Percentiles rank a stretch among this genome's conserved stretches.
These are phyloP conservation scores for Lithophane semibrunnea DNA, from an alignment of 2,888 invertebrate genomes.

Conservation along the genomic window DNA sequence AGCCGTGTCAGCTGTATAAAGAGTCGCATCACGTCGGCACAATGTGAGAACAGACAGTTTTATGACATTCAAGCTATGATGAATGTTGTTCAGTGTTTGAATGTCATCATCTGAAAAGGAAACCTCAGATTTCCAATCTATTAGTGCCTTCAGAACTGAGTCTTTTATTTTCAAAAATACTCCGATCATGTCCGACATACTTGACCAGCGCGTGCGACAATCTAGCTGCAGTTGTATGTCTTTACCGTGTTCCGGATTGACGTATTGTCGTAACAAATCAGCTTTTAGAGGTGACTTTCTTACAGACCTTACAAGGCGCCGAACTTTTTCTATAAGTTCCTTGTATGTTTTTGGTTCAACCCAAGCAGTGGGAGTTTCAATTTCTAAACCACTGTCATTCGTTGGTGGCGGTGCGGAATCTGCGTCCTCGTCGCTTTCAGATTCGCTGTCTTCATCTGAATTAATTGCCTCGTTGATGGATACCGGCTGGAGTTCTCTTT, in stretches of 20 bases:
- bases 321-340: too few relatives aligned
- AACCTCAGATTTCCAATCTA: slow-evolving; percentile 2
- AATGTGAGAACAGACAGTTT: slow-evolving; percentile 4
- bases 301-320: not conserved
- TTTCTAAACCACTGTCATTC: not conserved
- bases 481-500: not conserved
- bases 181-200: slow-evolving; percentile 17
- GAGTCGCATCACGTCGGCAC: slow-evolving; percentile 3
- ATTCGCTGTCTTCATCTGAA: not conserved
- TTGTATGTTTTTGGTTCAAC: too few relatives aligned
- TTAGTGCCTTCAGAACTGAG: not conserved
- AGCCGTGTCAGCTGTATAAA: slow-evolving; percentile 1
- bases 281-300: slow-evolving; percentile 9
- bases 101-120: not conserved
- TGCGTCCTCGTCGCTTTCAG: not conserved
- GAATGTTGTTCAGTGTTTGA: not conserved
- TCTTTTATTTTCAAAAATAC: slow-evolving; percentile 19
- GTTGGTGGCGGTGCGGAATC: not conserved
- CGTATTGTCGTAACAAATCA: not conserved
- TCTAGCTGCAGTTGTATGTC: slow-evolving; percentile 22
- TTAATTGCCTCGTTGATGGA: not conserved
- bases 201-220: slow-evolving; percentile 28
- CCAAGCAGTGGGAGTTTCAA: too few relatives aligned
- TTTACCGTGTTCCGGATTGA: not conserved
- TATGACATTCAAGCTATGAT: slow-evolving; percentile 1